Evolutionary conservation across 2,888 invertebrate species (phyloP).

Genomic region (Vanessa cardui): DNA sequence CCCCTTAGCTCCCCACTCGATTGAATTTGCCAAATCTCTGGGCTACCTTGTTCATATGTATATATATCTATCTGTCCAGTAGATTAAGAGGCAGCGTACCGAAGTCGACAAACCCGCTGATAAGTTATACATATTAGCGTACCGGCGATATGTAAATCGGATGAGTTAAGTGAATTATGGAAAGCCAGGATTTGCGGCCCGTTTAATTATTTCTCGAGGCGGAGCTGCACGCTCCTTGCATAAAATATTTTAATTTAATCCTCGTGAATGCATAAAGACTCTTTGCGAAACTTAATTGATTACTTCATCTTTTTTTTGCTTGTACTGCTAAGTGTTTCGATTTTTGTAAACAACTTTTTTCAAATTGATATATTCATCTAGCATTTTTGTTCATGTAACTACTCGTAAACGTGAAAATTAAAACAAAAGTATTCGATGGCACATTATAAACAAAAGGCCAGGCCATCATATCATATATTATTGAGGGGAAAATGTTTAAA

Average conservation of each 20-base stretch:
- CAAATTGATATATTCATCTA: too few species aligned
- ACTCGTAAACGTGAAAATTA: too few species aligned
- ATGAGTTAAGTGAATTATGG: slow-evolving; percentile 56
- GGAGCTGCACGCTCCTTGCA: slow-evolving; percentile 47
- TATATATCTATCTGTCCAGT: not conserved
- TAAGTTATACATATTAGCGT: slow-evolving; percentile 50
- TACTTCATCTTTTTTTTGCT: slow-evolving; percentile 38
- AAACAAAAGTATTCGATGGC: too few species aligned
- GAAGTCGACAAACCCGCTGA: slow-evolving; percentile 39
- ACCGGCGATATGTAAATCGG: slow-evolving; percentile 49
- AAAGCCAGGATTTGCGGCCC: slow-evolving; percentile 57
- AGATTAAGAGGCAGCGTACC: slow-evolving; percentile 2
- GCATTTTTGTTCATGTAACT: too few species aligned
- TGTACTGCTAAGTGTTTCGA: not conserved
- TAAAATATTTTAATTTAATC: slow-evolving; percentile 64
- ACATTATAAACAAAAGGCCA: too few species aligned
- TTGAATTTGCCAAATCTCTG: too few species aligned
- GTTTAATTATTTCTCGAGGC: slow-evolving; percentile 56
- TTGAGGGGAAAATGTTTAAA: too few species aligned
- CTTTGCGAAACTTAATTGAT: slow-evolving; percentile 44
- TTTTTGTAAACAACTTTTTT: not conserved
- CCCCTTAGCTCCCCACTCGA: too few species aligned
- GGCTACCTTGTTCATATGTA: not conserved
- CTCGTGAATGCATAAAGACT: slow-evolving; percentile 53
- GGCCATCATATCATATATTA: too few species aligned